Percentiles rank a stretch among this genome's conserved stretches.
Conservation (phyloP, 2,888 invertebrate species). For the Silvanus unidentatus region DNA sequence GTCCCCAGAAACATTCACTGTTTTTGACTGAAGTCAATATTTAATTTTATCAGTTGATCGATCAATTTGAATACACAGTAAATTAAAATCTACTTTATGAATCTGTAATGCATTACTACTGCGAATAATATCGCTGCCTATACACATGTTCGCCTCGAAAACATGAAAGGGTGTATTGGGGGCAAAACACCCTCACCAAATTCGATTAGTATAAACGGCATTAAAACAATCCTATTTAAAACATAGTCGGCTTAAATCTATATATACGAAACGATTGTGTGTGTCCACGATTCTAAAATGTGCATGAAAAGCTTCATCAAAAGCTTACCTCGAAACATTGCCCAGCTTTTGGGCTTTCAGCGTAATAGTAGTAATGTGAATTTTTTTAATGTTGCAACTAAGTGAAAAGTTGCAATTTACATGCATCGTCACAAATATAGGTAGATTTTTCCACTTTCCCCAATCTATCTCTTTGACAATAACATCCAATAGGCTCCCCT, state of each 20-base stretch:
- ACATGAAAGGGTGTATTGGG: conserved; percentile 18
- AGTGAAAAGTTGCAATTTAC: no score
- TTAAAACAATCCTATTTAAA: conserved; percentile 56
- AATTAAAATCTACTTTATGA: conserved; percentile 40
- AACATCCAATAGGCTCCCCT: no score
- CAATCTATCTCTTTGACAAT: no score
- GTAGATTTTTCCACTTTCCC: no score
- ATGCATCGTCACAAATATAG: no score
- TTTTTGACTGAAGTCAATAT: background rate
- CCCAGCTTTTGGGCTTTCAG: conserved; percentile 17
- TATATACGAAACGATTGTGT: conserved; percentile 20
- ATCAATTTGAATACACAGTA: conserved; percentile 42
- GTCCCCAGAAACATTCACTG: no score
- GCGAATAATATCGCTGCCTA: conserved; percentile 33
- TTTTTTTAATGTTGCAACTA: no score
- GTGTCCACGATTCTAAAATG: conserved; percentile 25
- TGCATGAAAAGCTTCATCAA: conserved; percentile 21
- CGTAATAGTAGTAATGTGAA: background rate
- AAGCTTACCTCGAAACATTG: conserved; percentile 17
- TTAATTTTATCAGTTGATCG: conserved; percentile 42
- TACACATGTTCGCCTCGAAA: conserved; percentile 33
- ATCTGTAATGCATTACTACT: conserved; percentile 35
- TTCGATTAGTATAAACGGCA: conserved; percentile 56
- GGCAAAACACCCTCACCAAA: conserved; percentile 38
- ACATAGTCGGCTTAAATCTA: conserved; percentile 37